phyloP scores from a whole-genome alignment of 2,888 invertebrate species.

The Sinodicranocentrus sp. region DNA sequence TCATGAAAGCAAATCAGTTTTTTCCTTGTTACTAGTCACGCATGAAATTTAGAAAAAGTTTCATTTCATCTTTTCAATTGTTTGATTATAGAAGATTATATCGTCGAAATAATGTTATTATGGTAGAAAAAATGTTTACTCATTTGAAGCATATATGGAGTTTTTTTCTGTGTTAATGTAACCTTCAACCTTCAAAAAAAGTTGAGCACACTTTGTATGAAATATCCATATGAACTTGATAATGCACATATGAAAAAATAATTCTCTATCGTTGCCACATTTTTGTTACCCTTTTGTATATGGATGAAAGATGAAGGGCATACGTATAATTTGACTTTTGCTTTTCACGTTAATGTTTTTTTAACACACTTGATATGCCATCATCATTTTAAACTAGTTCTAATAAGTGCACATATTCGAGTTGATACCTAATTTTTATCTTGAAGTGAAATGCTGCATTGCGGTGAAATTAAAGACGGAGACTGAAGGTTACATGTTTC shows the following conservation, averaged over 20 bases:
- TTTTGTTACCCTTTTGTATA: too few relatives aligned
- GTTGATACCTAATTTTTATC: too few relatives aligned
- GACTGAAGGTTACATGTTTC: conserved; percentile 32
- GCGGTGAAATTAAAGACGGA: conserved; percentile 40
- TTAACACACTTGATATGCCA: neutral
- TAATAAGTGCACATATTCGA: too few relatives aligned
- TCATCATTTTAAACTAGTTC: neutral
- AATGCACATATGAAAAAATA: too few relatives aligned
- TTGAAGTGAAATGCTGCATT: neutral
- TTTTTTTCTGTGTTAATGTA: neutral
- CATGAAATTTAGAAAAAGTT: conserved; percentile 45
- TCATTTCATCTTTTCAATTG: conserved; percentile 7
- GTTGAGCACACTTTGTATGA: neutral
- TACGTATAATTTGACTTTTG: conserved; percentile 6
- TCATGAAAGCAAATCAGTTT: conserved; percentile 2
- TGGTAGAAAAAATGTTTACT: neutral
- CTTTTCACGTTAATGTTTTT: neutral
- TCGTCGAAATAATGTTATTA: neutral
- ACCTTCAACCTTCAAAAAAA: neutral
- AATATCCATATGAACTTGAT: neutral
- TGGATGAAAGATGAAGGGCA: conserved; percentile 25
- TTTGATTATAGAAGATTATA: conserved; percentile 17
- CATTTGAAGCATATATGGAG: neutral
- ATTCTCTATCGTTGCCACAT: too few relatives aligned
- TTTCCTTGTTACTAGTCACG: conserved; percentile 46